A percentile compares a stretch with the other conserved stretches of the same genome.
These are phyloP conservation scores for Anaspis maculata DNA, from an alignment of 2,888 invertebrate genomes.

Conservation along the genomic window DNA sequence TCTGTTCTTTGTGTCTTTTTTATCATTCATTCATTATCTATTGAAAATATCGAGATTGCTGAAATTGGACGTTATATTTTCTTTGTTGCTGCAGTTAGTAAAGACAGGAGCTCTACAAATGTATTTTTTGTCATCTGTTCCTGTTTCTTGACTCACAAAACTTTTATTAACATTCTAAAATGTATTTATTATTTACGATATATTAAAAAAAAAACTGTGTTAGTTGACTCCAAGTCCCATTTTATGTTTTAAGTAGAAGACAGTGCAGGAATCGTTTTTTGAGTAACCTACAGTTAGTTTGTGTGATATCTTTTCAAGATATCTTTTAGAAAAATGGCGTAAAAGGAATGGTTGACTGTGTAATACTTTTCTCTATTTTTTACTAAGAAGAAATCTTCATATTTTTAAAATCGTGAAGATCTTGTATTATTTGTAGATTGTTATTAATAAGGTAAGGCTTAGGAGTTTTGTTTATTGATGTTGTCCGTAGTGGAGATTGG, in stretches of 20 bases:
- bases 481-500: conserved; percentile 16
- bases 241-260: conserved; percentile 13
- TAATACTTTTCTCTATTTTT: conserved; percentile 11
- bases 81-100: no score
- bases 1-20: neutral
- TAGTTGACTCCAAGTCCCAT: conserved; percentile 12
- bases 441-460: conserved; percentile 15
- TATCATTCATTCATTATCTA: neutral
- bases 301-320: conserved; percentile 18
- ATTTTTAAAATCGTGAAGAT: conserved; percentile 12
- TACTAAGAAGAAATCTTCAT: conserved; percentile 11
- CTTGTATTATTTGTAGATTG: conserved; percentile 19
- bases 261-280: neutral
- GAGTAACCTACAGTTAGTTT: conserved; percentile 10
- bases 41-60: neutral
- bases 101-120: no score
- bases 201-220: conserved; percentile 9
- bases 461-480: conserved; percentile 14
- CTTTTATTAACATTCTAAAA: conserved; percentile 12
- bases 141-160: neutral
- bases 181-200: conserved; percentile 10
- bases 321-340: conserved; percentile 6
- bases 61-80: neutral
- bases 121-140: neutral
- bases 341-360: conserved; percentile 15